Conservation (phyloP, 2,113 vertebrate genomes). For the Microcebus griseorufus region DNA sequence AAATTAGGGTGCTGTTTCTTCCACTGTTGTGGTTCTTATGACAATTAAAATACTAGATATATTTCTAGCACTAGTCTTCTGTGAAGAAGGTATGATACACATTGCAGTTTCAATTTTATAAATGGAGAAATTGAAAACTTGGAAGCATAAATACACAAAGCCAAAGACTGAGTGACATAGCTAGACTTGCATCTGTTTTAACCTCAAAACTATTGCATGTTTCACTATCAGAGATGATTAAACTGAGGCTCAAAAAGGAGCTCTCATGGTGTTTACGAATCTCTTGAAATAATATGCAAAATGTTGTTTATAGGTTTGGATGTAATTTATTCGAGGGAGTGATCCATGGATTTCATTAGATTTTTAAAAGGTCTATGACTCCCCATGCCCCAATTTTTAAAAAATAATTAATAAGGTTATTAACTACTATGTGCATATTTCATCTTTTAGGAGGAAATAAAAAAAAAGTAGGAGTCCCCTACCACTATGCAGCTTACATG, state of each 20-base stretch:
- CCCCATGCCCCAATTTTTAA: too few relatives aligned
- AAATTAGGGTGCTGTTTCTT: not conserved
- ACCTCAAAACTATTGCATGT: not conserved
- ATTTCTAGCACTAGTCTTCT: not conserved
- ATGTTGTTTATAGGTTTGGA: not conserved
- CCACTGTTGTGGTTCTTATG: not conserved
- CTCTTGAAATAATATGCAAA: not conserved
- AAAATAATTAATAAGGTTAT: not conserved
- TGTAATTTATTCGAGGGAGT: not conserved
- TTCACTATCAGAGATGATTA: not conserved
- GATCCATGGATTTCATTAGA: not conserved
- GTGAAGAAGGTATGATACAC: not conserved
- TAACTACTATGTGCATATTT: not conserved
- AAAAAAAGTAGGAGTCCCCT: not conserved
- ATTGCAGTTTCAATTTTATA: not conserved
- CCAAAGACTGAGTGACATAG: not conserved
- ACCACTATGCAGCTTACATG: not conserved
- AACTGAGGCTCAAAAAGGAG: not conserved
- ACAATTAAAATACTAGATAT: not conserved
- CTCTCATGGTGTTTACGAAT: not conserved
- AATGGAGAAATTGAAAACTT: not conserved
- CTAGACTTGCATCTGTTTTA: not conserved
- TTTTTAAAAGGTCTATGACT: not conserved
- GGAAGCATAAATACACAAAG: not conserved
- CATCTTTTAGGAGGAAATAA: not conserved